Base-by-base conservation (phyloP, 2,888 invertebrate species). In the Scrobipalpa atriplicella region DNA sequence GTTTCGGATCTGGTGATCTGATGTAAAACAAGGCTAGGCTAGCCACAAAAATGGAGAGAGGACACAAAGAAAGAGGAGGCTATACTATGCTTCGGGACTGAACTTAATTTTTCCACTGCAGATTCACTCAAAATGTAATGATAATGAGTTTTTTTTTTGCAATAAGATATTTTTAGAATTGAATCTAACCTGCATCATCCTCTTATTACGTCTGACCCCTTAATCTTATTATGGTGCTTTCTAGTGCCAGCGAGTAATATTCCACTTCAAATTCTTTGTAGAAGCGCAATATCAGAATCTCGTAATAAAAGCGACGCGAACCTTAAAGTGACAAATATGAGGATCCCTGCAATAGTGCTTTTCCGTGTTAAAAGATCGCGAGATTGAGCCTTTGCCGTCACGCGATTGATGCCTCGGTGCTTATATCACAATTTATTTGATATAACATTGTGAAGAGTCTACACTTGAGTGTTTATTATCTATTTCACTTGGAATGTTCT, bases 361-460 rank as follows among this genome's bases (percentile, higher is more conserved):
- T 87, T 84, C 81, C 81, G 82, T 83, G 78, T 79, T 81, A 78
- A 81, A 84, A 87, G 86, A 86, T 88, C 86, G 83, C 80, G 75
- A 80, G 86, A 88, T 88, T 83, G 82, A 87, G 83, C 21, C 54
- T 56, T 56, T 8, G 19, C 81, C 78, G 81, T 86, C 82, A 75
- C 71, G 83, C 83, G 85, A 84, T 81, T 79, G 78, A 78, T 77
- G 16, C 47, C 47, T 47, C 29, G 39, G 10, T 39, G 77, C 72
- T 83, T 80, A 79, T 80, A 78, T 82, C 84, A 80, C 79, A 80
- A 80, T 81, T 77, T 77, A 72, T 69, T 54, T 77, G 72, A 72
- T 71, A 71, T 74, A 74, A 21, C 54, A 56, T 56, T 56, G 54
- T 56, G 54, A 1, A 13, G 10, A 11, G 10, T 18, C 47, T 29